Base-by-base conservation (phyloP, 2,113 vertebrate genomes). In the Gasterosteus aculeatus region DNA sequence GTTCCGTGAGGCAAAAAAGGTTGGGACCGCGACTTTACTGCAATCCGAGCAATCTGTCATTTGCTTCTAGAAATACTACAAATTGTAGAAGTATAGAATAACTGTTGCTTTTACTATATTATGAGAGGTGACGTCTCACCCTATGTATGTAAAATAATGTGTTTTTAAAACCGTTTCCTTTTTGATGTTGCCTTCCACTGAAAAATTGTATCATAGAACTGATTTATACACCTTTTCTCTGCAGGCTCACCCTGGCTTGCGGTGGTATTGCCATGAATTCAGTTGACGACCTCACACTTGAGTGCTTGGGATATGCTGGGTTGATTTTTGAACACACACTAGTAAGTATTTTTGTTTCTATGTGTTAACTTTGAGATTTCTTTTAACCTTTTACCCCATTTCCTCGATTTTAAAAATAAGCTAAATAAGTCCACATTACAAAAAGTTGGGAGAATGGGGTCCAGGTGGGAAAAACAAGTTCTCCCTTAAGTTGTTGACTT, bases 181-280 rank as follows among this genome's bases (percentile, higher is more conserved):
- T 26, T 5, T 26, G 47, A 19, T 53, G 53, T 54, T 51, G 49
- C 49, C n/a, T 8, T 10, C 10, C 51, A 54, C 51, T 49, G 22
- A 49, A 22, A 53, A 49, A 18, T 65, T 2, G 0, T 26, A 53
- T 26, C 3, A 39, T 4, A 63, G 46, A 64, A 29, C 10, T 39
- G 63, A 7, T 7, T 69, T 56, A 10, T 10, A 12, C 29, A 35
- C 8, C 1, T 4, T 12, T 1, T 46, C 0, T 61, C 62, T 29
- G 46, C 88, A 99, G 97, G 19, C 89, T 99, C 74, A 95, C 95
- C 2, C 94, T 99, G 49, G 98, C 97, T 0, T 99, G 97, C 51
- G 98, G 98, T 1, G 97, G 98, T 3, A 81, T 94, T 11, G 95
- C 98, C 65, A 96, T 99, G 93, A 99, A 99, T 84, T 98, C 97